Conservation (phyloP, 2,888 invertebrate genomes). For the Agonopterix alstromeriana region DNA sequence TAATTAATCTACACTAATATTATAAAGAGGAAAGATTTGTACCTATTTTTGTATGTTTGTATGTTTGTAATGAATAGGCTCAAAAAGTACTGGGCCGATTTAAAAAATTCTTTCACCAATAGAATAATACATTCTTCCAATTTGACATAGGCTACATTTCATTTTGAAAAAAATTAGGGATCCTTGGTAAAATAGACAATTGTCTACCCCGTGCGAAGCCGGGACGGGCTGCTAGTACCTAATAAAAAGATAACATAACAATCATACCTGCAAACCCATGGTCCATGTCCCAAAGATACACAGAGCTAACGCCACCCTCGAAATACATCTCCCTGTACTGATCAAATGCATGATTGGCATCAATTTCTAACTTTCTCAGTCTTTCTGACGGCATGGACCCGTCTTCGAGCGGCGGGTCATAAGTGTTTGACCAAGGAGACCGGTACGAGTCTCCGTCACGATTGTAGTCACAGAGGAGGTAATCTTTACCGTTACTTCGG, state of each 20-base stretch:
- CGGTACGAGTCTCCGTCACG: constrained; percentile 99
- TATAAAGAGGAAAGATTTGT: too few relatives aligned
- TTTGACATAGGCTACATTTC: too few relatives aligned
- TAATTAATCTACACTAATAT: too few relatives aligned
- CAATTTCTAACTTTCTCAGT: constrained; percentile 95
- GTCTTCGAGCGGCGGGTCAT: constrained; percentile 98
- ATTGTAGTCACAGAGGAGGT: constrained; percentile 98
- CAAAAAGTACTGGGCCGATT: too few relatives aligned
- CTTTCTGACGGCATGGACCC: constrained; percentile 99
- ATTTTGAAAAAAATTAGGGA: too few relatives aligned
- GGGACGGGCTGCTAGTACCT: too few relatives aligned
- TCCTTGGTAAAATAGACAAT: too few relatives aligned
- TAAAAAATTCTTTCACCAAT: too few relatives aligned
- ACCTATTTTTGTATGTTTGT: too few relatives aligned
- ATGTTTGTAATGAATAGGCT: too few relatives aligned
- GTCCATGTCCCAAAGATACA: constrained; percentile 99
- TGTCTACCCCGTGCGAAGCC: too few relatives aligned
- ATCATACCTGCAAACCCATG: constrained; percentile 93
- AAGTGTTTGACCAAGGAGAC: constrained; percentile 99
- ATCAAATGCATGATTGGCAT: constrained; percentile 99
- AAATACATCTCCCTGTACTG: constrained; percentile 99
- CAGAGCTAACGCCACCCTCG: constrained; percentile 99
- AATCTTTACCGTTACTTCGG: constrained; percentile 96
- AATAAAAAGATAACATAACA: not conserved
- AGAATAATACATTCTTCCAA: too few relatives aligned